Percentiles rank a stretch among this genome's conserved stretches.
Conservation (phyloP, 2,797 vertebrate genomes). For the Aphelocoma californica region DNA sequence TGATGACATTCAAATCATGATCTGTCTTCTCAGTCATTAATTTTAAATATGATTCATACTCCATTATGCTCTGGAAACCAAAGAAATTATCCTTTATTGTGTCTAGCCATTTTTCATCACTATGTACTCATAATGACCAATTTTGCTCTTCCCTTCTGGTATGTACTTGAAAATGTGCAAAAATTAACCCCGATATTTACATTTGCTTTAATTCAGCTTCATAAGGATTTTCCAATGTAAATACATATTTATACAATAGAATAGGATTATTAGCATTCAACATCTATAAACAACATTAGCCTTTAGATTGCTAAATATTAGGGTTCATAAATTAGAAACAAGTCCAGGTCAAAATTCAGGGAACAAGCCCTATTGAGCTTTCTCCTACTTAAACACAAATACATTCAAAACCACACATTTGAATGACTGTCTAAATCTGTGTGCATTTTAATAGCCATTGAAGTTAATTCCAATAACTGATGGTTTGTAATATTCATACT, state of each 20-base stretch:
- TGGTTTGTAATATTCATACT: neutral
- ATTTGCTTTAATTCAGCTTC: slow-evolving; percentile 72
- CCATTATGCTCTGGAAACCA: slow-evolving; percentile 74
- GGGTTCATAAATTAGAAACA: slow-evolving; percentile 30
- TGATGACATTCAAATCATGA: slow-evolving; percentile 78
- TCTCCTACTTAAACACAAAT: neutral
- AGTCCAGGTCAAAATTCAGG: neutral
- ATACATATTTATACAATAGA: slow-evolving; percentile 71
- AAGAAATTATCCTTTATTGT: slow-evolving; percentile 78
- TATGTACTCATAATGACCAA: slow-evolving; percentile 71
- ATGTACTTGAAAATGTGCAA: slow-evolving; percentile 53
- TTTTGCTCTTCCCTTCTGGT: slow-evolving; percentile 66
- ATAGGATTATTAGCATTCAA: slow-evolving; percentile 64
- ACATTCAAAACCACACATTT: neutral
- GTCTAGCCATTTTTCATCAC: slow-evolving; percentile 73
- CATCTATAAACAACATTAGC: slow-evolving; percentile 64
- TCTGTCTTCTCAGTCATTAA: slow-evolving; percentile 76
- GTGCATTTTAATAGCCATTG: neutral
- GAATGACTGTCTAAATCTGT: neutral
- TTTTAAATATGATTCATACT: slow-evolving; percentile 79
- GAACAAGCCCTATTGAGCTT: neutral
- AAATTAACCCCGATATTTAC: slow-evolving; percentile 68
- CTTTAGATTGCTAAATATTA: slow-evolving; percentile 68
- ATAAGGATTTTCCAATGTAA: slow-evolving; percentile 61
- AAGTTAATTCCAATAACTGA: neutral